Conservation (phyloP, 2,797 vertebrate species). For the Setipinna tenuifilis region DNA sequence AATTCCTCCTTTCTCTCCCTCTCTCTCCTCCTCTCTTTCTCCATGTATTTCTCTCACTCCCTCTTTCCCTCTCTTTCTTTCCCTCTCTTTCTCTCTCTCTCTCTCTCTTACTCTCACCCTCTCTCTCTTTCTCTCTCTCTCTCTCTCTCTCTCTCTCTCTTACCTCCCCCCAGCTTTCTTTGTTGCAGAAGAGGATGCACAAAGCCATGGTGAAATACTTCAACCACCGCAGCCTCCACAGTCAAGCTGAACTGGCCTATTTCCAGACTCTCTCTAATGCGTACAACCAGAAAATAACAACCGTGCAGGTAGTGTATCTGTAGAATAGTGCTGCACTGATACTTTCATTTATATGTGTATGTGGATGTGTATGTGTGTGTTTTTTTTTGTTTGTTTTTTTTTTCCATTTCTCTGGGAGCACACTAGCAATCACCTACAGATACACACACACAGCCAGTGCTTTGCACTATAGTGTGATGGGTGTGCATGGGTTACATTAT, state of each 20-base stretch:
- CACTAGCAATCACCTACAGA: neutral
- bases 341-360: neutral
- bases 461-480: neutral
- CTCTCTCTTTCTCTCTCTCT: constrained; percentile 59
- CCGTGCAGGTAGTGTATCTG: constrained; percentile 87
- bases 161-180: constrained; percentile 81
- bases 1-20: constrained; percentile 84
- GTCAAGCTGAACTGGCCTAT: constrained; percentile 84
- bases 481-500: neutral
- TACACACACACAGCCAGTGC: neutral
- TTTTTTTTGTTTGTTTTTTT: neutral
- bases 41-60: constrained; percentile 60
- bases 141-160: constrained; percentile 56
- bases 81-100: constrained; percentile 19
- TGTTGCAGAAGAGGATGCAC: constrained; percentile 87
- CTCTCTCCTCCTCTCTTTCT: constrained; percentile 48
- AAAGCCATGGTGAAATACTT: constrained; percentile 81
- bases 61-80: constrained; percentile 67
- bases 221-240: constrained; percentile 83
- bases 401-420: neutral
- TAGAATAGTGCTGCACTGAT: constrained; percentile 38
- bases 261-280: constrained; percentile 91
- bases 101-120: constrained; percentile 59
- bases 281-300: constrained; percentile 94
- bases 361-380: neutral